Evolutionary conservation across 2,888 invertebrate genomes (phyloP), one percentile per base, ranked within the genome.

Genomic region (Erpobdella octoculata): DNA sequence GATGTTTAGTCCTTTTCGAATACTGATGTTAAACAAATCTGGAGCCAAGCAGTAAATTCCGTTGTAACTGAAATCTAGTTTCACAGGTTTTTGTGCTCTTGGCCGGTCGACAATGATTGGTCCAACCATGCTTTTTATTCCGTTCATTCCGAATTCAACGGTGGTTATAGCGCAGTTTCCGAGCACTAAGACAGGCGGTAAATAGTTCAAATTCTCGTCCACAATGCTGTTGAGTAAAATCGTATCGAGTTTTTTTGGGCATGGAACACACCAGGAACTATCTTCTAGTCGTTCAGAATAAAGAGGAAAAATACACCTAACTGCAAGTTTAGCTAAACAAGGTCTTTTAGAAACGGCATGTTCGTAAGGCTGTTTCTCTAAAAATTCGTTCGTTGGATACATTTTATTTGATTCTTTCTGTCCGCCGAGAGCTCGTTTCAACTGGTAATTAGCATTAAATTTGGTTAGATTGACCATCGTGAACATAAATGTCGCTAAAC

Each of bases 21-120:
- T 53, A 28, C 53, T 53, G 8, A 18, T 4, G 21, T 53, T 53
- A 21, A 53, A 53, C 21, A 48, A 1, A 15, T 68, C 53, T 9
- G 41, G 28, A 8, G 48, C 15, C 3, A 68, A 12, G 25, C 68
- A 48, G 0, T 9, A 18, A 15, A 48, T 15, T 8, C 33, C 28
- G 48, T 68, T 68, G 15, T 53, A 15, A 2, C 46, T 18, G 9
- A 68, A 46, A 21, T 68, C 68, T 12, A 68, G 12, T 8, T 41
- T 28, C 18, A 68, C 33, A 15, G 9, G 28, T 15, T 25, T 15
- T 2, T 25, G 28, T 25, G 41, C 6, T 18, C 5, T 1, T 53
- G 48, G 68, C 2, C 25, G 28, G 15, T 33, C 12, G 9, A 68
- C 9, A 46, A 68, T 35, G 5, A 68, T 21, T 5, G 46, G 68